phyloP scores from a whole-genome alignment of 2,797 vertebrate genomes.

The Diglossa cyanea region DNA sequence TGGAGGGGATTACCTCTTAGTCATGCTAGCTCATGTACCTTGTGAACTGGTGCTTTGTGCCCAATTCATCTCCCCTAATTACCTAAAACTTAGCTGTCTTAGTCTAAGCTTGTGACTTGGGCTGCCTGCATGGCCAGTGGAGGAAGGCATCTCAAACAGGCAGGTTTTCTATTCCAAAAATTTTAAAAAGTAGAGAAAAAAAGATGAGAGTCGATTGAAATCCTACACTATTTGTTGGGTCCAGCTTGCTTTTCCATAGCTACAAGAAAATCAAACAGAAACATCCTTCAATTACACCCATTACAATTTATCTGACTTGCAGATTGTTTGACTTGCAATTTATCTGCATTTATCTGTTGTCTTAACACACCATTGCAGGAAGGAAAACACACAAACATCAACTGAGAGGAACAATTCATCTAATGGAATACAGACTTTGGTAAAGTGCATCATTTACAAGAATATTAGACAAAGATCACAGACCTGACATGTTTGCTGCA shows the following conservation, averaged over 20 bases:
- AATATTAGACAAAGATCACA: background rate
- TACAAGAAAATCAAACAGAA: background rate
- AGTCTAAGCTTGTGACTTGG: background rate
- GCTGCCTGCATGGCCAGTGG: background rate
- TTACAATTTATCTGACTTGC: background rate
- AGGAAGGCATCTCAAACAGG: background rate
- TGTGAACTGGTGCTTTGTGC: background rate
- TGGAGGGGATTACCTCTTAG: background rate
- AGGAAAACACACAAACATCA: background rate
- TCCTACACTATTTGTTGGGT: background rate
- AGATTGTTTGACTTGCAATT: background rate
- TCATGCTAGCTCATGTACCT: background rate
- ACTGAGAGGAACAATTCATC: background rate
- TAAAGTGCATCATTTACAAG: background rate
- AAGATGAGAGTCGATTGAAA: background rate
- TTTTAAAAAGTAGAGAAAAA: background rate
- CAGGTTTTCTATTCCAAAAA: background rate
- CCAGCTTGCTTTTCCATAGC: background rate
- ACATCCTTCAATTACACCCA: background rate
- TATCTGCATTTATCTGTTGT: background rate
- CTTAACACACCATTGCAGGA: background rate
- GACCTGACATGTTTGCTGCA: slow-evolving; percentile 3
- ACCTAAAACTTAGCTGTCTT: background rate
- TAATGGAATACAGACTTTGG: background rate
- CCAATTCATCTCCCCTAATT: background rate